phyloP scores from a whole-genome alignment of 2,797 vertebrate species.

The Pipistrellus kuhlii region DNA sequence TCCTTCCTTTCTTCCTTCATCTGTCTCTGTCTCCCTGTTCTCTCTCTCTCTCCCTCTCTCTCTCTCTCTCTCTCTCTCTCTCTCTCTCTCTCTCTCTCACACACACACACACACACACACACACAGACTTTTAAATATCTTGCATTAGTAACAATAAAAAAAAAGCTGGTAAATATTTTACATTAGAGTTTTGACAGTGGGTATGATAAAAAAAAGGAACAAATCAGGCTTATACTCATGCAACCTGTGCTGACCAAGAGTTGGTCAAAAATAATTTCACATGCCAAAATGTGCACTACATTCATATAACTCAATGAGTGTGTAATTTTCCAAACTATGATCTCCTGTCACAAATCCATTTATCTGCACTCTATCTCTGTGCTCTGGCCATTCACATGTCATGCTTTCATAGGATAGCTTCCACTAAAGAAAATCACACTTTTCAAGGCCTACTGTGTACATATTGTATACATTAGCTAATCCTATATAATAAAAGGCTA shows the following conservation, averaged over 20 bases:
- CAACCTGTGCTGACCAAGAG: neutral
- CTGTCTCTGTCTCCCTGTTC: neutral
- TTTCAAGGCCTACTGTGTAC: neutral
- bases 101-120: neutral
- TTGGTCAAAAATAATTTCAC: constrained; percentile 20
- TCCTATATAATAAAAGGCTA: no score
- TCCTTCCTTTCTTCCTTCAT: no score
- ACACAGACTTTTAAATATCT: neutral
- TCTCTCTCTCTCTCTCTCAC: no score
- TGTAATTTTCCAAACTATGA: constrained; percentile 25
- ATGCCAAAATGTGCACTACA: neutral
- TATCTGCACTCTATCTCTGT: neutral
- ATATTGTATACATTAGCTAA: neutral
- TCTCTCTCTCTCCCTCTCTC: neutral
- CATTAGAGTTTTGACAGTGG: neutral
- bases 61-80: no score
- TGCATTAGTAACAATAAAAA: neutral
- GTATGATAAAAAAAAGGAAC: neutral
- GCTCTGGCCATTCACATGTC: neutral
- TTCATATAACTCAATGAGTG: neutral
- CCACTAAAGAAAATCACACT: neutral
- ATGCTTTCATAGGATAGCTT: neutral
- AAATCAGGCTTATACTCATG: neutral
- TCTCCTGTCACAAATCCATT: constrained; percentile 36
- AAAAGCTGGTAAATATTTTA: neutral